Base-by-base conservation (phyloP, 1,140 invertebrate genomes). In the Lucilia cuprina region DNA sequence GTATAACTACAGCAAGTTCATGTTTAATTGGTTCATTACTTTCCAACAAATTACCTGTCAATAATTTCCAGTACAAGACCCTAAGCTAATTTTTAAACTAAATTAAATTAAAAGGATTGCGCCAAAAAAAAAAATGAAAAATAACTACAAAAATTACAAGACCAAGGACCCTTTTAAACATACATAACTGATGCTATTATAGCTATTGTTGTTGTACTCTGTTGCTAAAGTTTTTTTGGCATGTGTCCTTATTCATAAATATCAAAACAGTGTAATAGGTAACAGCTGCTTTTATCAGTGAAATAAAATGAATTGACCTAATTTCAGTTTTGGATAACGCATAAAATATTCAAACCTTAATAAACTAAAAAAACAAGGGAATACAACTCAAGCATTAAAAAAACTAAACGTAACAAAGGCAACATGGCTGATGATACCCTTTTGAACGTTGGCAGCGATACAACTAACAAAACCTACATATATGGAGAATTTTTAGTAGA, bases 221-320 rank as follows among this genome's bases (percentile, higher is more conserved):
- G n/a, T 25, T 21, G 19, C 14, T n/a, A 8, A 3, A 25, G 65
- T 19, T 70, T 21, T 7, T 70, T 70, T 70, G 65, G 65, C 65
- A 70, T 70, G 65, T 70, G 65, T 70, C 65, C 65, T 70, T 70
- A 21, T 25, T 70, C 65, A 19, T 70, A 70, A 70, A 70, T 70
- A 70, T 70, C 21, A 25, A 70, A 70, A 70, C 13, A 17, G 14
- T 17, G 25, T 30, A 30, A 30, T 30, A 7, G 21, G 65, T 70
- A 70, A 70, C 65, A 70, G 65, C 65, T 25, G 65, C 65, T 70
- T 25, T 70, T 70, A 19, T 70, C 7, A 60, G 5, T 60, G 14
- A 60, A 60, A 60, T 70, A 19, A 70, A 70, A 19, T 70, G 65
- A 70, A 70, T 17, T 70, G 65, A 70, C 65, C 65, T 21, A 70